Evolutionary conservation across 2,113 vertebrate species (phyloP).

Genomic region (human): GRCh38 chr9:117150001-117150500

Average conservation of each 20-base stretch:
- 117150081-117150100: neutral
- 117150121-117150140: conserved; percentile 10
- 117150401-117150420: neutral
- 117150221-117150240: neutral
- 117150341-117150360: neutral
- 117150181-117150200: conserved; percentile 5
- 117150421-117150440: neutral
- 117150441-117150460: neutral
- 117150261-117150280: neutral
- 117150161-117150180: neutral
- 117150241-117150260: neutral
- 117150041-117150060: neutral
- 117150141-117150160: neutral
- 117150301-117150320: neutral
- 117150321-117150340: neutral
- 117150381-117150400: neutral
- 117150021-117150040: neutral
- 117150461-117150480: neutral
- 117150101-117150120: neutral
- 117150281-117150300: neutral
- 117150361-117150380: neutral
- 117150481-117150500: neutral
- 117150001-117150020: neutral
- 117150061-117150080: conserved; percentile 21
- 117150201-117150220: conserved; percentile 11